Evolutionary conservation across 1,140 invertebrate species (phyloP).

Genomic region (Matsumurasca onukii): DNA sequence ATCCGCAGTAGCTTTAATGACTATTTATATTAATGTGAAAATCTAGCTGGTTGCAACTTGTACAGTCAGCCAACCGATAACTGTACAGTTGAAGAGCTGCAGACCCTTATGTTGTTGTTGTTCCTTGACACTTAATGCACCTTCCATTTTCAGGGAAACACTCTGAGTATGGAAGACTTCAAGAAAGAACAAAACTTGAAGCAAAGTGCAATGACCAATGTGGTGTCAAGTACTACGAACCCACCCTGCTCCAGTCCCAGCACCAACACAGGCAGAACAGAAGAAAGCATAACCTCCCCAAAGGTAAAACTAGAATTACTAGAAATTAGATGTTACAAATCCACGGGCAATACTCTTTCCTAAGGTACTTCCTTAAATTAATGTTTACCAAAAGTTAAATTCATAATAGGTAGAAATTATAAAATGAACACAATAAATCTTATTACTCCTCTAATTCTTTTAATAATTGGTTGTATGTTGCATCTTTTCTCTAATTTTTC

Average conservation of each 20-base stretch:
- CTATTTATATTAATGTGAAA: too few species aligned
- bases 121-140: too few species aligned
- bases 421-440: too few species aligned
- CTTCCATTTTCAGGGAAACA: background rate
- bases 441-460: too few species aligned
- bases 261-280: background rate
- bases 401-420: background rate
- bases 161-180: background rate
- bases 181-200: conserved; percentile 1
- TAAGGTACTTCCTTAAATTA: background rate
- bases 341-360: background rate
- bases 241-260: background rate
- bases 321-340: background rate
- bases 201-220: background rate
- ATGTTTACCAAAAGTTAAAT: background rate
- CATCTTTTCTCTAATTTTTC: too few species aligned
- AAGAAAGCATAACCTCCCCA: background rate
- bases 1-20: too few species aligned
- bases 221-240: conserved; percentile 10
- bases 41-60: too few species aligned
- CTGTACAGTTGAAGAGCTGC: too few species aligned
- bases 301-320: too few species aligned
- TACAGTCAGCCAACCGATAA: too few species aligned
- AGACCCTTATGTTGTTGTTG: too few species aligned
- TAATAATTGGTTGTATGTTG: too few species aligned